Base-by-base conservation (phyloP, 2,888 invertebrate genomes). In the Leptogaster cylindrica region DNA sequence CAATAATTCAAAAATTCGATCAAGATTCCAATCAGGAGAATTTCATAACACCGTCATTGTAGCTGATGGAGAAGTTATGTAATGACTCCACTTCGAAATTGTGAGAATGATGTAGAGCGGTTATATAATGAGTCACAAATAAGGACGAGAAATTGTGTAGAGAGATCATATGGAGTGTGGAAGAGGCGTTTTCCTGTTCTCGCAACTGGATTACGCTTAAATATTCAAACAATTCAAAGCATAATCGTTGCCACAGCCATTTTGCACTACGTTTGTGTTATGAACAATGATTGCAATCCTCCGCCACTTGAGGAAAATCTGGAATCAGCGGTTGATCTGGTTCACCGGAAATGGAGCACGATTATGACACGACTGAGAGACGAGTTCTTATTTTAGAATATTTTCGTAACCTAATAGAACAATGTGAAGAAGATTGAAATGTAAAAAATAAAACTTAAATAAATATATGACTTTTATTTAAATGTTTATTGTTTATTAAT, bases 181-280 rank as follows among this genome's bases (percentile, higher is more conserved):
- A 68, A 70, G 39, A 66, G 68, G 20, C 66, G 52, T 4, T 70
- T 66, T 48, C 70, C 68, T 12, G 50, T 68, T 58, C 14, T 70
- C 39, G 67, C 67, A 14, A 46, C 65, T n/a, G 67, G 55, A n/a
- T 48, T 69, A 25, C 63, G 44, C 3, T 41, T 70, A 3, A 66
- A 68, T 16, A 48, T 36, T 33, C 6, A 41, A 51, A 68, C 58
- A 52, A 41, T 68, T 8, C 66, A 66, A 36, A 48, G 65, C 14
- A 33, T 66, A 12, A 70, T 70, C 12, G 66, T 70, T 25, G 55
- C 70, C 18, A 70, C 70, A 10, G 66, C 41, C 44, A 16, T 44
- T 44, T 14, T 44, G 16, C 18, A 44, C 16, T 18, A 44, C 7
- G 6, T 16, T 44, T 44, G 16, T 44, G 2, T 44, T 44, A 44